Conservation (phyloP, 2,888 invertebrate species). For the Seladonia tumulorum region DNA sequence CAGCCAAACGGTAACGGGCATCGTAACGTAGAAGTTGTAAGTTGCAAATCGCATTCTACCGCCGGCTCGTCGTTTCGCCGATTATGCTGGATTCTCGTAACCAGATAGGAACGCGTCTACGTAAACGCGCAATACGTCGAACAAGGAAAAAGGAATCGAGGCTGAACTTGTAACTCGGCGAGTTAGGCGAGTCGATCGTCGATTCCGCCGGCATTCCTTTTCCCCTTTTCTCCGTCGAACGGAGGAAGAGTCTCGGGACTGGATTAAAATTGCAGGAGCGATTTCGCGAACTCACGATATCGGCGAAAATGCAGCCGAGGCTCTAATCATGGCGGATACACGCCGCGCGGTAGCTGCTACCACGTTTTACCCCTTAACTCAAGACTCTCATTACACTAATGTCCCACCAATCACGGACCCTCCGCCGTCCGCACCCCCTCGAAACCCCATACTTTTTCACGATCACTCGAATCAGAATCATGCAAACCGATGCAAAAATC, state of each 20-base stretch:
- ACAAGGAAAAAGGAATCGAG: slow-evolving; percentile 1
- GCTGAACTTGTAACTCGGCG: slow-evolving; percentile 31
- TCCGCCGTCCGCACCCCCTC: slow-evolving; percentile 67
- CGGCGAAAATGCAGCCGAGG: slow-evolving; percentile 72
- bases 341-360: slow-evolving; percentile 78
- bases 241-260: slow-evolving; percentile 63
- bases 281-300: slow-evolving; percentile 77
- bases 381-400: slow-evolving; percentile 82
- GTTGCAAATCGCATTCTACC: slow-evolving; percentile 52
- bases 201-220: slow-evolving; percentile 46
- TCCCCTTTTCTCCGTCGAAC: slow-evolving; percentile 29
- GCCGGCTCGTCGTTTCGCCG: slow-evolving; percentile 38
- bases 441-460: slow-evolving; percentile 68
- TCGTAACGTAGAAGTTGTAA: slow-evolving; percentile 52
- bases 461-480: slow-evolving; percentile 76
- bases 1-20: slow-evolving; percentile 25
- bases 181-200: slow-evolving; percentile 28
- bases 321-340: slow-evolving; percentile 77
- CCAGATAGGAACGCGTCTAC: slow-evolving; percentile 12
- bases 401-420: slow-evolving; percentile 78
- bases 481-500: slow-evolving; percentile 75
- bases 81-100: slow-evolving; percentile 14
- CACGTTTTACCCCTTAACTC: slow-evolving; percentile 80
- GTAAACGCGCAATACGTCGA: slow-evolving; percentile 21
- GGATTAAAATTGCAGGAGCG: slow-evolving; percentile 75